Base-by-base conservation (phyloP, 2,113 vertebrate genomes). In the Bufo gargarizans region DNA sequence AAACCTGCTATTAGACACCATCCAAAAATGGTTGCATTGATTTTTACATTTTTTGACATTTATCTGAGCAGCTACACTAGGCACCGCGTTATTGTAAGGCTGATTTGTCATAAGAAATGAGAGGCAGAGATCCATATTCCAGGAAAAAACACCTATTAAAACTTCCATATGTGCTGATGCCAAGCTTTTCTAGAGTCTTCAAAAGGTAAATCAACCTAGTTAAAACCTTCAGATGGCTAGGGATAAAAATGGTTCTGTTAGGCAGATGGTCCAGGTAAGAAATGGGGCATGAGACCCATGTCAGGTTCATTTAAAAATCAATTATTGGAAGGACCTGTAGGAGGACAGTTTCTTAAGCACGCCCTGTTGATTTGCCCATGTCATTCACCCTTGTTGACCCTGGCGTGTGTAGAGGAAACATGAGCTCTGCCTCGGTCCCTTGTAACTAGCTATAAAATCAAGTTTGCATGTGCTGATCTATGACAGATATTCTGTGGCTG, bases 361-460 rank as follows among this genome's bases (percentile, higher is more conserved):
- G 67, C 85, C 59, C 74, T 79, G 76, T 19, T 67, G 72, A 77
- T 76, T 63, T 88, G 69, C 22, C 65, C 79, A 33, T 69, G 53
- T 50, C 47, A 43, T 47, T 88, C 67, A 82, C 65, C 79, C 67
- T 82, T 82, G 71, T 83, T 88, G 87, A 88, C 87, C 56, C 71
- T 67, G 58, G 47, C 56, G 71, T 77, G 79, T 83, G 87, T 17
- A 76, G 55, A 55, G 58, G 87, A 88, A 88, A 88, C 76, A 33
- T 84, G 87, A 88, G 69, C 56, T 77, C 69, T 63, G 50, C 58
- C 56, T 77, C 69, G 63, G 50, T 47, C 72, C 65, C 53, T 88
- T 80, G 45, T 49, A 86, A 67, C 74, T 55, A 65, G 85, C 56
- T 67, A 88, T 67, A 79, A 79, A 87, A 55, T 47, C 6, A 56